These are phyloP conservation scores for Stigmatopora nigra DNA, from an alignment of 2,113 vertebrate genomes.

Conservation along the genomic window DNA sequence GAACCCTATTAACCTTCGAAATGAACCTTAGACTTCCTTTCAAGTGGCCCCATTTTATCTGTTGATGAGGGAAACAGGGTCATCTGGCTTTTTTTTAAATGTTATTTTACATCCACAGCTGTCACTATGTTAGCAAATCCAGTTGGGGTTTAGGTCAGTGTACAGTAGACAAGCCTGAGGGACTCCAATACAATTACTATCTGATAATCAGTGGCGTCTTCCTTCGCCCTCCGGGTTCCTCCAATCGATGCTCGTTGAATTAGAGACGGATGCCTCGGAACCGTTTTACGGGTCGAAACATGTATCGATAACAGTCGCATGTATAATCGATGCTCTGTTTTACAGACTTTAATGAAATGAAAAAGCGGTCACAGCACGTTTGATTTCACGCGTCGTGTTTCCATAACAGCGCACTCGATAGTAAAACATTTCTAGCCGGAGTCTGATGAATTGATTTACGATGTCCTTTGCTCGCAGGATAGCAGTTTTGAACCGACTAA, in stretches of 20 bases:
- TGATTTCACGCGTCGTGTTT: slow-evolving; percentile 2
- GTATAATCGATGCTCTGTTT: slow-evolving; percentile 23
- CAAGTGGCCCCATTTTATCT: slow-evolving; percentile 42
- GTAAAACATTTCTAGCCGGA: background rate
- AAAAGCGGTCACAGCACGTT: slow-evolving; percentile 5
- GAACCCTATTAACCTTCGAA: slow-evolving; percentile 54
- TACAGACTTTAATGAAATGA: slow-evolving; percentile 10
- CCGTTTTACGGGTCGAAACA: slow-evolving; percentile 18
- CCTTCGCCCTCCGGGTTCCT: slow-evolving; percentile 9
- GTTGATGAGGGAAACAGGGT: slow-evolving; percentile 51
- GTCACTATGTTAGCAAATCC: slow-evolving; percentile 35
- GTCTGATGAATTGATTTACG: background rate
- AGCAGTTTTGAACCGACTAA: background rate
- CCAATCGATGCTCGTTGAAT: slow-evolving; percentile 36
- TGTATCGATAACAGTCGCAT: slow-evolving; percentile 20
- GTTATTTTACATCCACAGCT: slow-evolving; percentile 13
- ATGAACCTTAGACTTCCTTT: slow-evolving; percentile 35
- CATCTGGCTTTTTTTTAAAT: slow-evolving; percentile 34
- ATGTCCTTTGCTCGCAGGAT: background rate
- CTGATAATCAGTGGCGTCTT: slow-evolving; percentile 22
- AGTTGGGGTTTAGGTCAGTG: slow-evolving; percentile 14
- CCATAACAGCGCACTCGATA: slow-evolving; percentile 4
- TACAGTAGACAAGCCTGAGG: slow-evolving; percentile 4
- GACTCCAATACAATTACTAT: slow-evolving; percentile 24
- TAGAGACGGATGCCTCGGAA: slow-evolving; percentile 20